Percentiles rank a stretch among this genome's conserved stretches.
Conservation (phyloP, 2,797 vertebrate genomes). For the Loriculus beryllinus region DNA sequence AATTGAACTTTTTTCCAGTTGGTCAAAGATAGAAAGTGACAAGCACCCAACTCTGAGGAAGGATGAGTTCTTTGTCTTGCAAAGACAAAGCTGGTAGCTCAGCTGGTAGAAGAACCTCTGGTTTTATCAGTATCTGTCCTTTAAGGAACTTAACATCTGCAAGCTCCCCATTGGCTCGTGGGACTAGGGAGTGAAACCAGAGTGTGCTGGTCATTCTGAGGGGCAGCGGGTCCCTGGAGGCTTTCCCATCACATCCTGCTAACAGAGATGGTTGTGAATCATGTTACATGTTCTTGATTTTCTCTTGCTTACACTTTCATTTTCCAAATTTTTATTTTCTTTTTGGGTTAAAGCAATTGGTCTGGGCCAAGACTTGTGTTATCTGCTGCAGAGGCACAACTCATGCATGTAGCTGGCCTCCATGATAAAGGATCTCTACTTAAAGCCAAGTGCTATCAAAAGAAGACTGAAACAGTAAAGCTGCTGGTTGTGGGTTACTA, state of each 20-base stretch:
- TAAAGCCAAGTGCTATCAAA: not conserved
- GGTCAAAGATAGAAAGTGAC: not conserved
- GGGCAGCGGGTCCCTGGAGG: not conserved
- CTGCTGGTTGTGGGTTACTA: not conserved
- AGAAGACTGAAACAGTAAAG: not conserved
- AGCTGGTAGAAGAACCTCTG: not conserved
- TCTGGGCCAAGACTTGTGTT: not conserved
- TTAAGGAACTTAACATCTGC: not conserved
- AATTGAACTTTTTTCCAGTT: not conserved
- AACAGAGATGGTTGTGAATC: not conserved
- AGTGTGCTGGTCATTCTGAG: not conserved
- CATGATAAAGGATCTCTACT: not conserved
- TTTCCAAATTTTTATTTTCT: not conserved
- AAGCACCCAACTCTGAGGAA: not conserved
- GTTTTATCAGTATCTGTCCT: not conserved
- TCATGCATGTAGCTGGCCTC: not conserved
- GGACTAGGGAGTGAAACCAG: not conserved
- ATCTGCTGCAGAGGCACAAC: not conserved
- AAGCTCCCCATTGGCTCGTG: not conserved
- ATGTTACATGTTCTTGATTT: not conserved
- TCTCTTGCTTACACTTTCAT: not conserved
- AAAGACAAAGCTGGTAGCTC: not conserved
- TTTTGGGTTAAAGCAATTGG: not conserved
- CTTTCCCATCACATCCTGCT: not conserved
- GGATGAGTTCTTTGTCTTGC: not conserved